These are phyloP conservation scores for Anastrepha ludens DNA, from an alignment of 1,140 invertebrate species.

Conservation along the genomic window DNA sequence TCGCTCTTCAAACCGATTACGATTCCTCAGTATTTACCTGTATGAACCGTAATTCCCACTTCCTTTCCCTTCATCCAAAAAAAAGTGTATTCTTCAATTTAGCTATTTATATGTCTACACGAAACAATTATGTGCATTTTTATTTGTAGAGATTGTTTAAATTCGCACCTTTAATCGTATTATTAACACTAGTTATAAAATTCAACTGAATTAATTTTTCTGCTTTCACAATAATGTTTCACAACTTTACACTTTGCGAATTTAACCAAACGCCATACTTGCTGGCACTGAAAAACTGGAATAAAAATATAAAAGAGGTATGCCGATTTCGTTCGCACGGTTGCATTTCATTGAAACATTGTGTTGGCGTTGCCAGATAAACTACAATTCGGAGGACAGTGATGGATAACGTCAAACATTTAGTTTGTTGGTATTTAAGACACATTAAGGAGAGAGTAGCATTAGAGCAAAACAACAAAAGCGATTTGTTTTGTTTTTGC, in stretches of 20 bases:
- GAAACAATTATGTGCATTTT: not conserved
- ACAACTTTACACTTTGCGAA: not conserved
- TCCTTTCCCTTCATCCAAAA: not conserved
- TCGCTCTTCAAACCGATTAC: not conserved
- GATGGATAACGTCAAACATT: not conserved
- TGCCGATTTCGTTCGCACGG: not conserved
- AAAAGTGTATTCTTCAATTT: not conserved
- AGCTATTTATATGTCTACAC: not conserved
- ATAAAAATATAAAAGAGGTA: no score
- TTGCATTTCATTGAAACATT: not conserved
- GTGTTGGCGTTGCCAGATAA: not conserved
- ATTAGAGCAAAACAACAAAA: no score
- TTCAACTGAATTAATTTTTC: not conserved
- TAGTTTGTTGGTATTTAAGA: no score
- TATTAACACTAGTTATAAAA: not conserved
- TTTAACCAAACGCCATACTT: conserved; percentile 44
- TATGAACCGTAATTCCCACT: conserved; percentile 6
- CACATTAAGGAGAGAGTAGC: no score
- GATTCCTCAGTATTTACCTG: conserved; percentile 43
- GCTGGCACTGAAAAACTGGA: not conserved
- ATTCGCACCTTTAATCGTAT: not conserved
- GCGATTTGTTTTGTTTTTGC: no score
- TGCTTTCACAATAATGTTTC: not conserved
- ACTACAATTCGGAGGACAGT: not conserved
- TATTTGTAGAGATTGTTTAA: not conserved